Percentiles rank a stretch among this genome's conserved stretches.
Conservation (phyloP, 1,140 invertebrate genomes). For the Mizuhopecten yessoensis region DNA sequence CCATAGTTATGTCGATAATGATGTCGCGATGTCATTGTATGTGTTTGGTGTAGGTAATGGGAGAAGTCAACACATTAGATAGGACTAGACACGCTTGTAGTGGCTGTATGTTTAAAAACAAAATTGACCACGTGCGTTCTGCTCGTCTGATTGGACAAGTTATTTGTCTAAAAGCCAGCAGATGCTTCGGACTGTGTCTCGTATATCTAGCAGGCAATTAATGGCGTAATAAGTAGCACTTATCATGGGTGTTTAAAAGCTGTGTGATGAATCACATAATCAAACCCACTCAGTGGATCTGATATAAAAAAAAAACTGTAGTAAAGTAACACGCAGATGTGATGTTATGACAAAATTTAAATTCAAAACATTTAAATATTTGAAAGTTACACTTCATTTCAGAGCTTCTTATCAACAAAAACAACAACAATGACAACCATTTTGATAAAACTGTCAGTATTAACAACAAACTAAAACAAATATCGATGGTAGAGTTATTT, state of each 20-base stretch:
- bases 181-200: background rate
- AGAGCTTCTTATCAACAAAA: background rate
- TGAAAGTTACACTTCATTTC: too few species aligned
- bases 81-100: background rate
- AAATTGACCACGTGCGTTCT: slow-evolving; percentile 16
- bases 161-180: slow-evolving; percentile 32
- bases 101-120: background rate
- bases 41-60: background rate
- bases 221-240: background rate
- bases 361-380: background rate
- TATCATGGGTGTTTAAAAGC: background rate
- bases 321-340: too few species aligned
- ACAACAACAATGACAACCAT: background rate
- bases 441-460: too few species aligned
- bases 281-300: background rate
- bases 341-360: background rate
- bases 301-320: background rate
- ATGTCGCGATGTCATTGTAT: background rate
- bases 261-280: background rate
- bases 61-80: background rate
- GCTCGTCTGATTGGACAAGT: slow-evolving; percentile 3
- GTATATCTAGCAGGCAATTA: background rate
- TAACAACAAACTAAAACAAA: too few species aligned
- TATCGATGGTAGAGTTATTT: too few species aligned
- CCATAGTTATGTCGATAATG: background rate